phyloP scores from a whole-genome alignment of 2,797 vertebrate species.

The Psittacula derbiana region DNA sequence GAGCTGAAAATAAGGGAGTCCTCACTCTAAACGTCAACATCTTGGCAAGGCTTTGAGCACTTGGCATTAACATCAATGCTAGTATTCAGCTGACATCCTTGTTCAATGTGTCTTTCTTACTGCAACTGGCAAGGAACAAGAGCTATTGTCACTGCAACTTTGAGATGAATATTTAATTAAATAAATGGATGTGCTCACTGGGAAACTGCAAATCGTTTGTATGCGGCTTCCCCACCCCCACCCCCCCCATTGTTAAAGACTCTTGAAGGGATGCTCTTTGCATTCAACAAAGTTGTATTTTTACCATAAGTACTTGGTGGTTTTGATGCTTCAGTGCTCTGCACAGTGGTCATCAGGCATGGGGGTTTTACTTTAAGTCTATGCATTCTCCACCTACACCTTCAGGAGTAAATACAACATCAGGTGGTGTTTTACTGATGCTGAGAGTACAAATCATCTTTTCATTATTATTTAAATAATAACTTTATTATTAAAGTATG shows the following conservation, averaged over 20 bases:
- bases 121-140: constrained; percentile 48
- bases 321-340: neutral
- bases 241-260: neutral
- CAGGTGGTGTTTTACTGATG: neutral
- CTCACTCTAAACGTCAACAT: neutral
- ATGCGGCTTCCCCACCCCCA: neutral
- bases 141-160: constrained; percentile 57
- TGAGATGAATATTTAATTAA: constrained; percentile 65
- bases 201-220: constrained; percentile 28
- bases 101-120: constrained; percentile 59
- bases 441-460: neutral
- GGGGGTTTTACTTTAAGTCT: neutral
- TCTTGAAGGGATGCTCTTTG: neutral
- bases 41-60: constrained; percentile 13
- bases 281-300: neutral
- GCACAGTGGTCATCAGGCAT: neutral
- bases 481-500: neutral
- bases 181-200: constrained; percentile 26
- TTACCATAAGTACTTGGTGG: neutral
- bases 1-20: constrained; percentile 33
- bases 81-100: constrained; percentile 56
- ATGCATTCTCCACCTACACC: neutral
- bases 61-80: constrained; percentile 58
- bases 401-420: neutral
- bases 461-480: neutral